Conservation (phyloP, 2,888 invertebrate species). For the Barypeithes pellucidus region DNA sequence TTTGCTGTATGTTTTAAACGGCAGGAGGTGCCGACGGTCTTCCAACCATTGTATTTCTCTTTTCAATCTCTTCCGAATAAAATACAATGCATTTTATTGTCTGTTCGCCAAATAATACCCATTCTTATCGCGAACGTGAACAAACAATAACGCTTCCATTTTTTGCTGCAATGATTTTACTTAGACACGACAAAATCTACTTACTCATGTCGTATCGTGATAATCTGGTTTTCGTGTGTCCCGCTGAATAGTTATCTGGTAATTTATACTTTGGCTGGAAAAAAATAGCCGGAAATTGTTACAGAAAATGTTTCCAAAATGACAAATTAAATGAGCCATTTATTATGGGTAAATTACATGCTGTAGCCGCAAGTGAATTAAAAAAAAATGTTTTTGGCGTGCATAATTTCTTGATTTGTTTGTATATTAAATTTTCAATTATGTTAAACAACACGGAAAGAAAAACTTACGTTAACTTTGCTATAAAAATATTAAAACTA, state of each 20-base stretch:
- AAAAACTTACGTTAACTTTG: too few relatives aligned
- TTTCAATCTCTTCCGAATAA: neutral
- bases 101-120: neutral
- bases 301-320: slow-evolving; percentile 17
- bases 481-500: too few relatives aligned
- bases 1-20: too few relatives aligned
- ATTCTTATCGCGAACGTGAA: neutral
- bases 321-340: slow-evolving; percentile 12
- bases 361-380: neutral
- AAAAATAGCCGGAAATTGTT: slow-evolving; percentile 34
- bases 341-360: slow-evolving; percentile 8
- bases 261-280: slow-evolving; percentile 31
- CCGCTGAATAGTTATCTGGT: slow-evolving; percentile 27
- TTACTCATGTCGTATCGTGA: slow-evolving; percentile 44
- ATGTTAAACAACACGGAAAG: too few relatives aligned
- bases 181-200: slow-evolving; percentile 43
- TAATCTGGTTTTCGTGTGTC: slow-evolving; percentile 43
- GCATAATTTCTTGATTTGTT: neutral
- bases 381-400: neutral
- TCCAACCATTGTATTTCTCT: neutral
- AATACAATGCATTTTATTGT: slow-evolving; percentile 7
- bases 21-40: too few relatives aligned
- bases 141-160: neutral
- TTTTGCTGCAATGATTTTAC: slow-evolving; percentile 14
- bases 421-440: too few relatives aligned